Evolutionary conservation across 2,113 vertebrate species (phyloP).

Genomic region (Stegostoma tigrinum): DNA sequence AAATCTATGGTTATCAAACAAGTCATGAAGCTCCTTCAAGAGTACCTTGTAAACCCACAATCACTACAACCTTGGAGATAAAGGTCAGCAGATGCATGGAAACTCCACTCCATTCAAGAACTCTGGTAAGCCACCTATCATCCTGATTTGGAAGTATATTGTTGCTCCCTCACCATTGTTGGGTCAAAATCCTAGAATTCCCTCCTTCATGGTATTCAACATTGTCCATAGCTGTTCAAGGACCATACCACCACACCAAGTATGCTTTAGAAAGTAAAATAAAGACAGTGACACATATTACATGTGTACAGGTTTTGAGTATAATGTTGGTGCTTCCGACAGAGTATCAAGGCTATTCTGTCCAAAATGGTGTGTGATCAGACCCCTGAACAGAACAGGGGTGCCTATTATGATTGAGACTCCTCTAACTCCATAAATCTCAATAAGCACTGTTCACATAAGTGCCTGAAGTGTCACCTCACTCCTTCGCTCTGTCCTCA

Average conservation of each 20-base stretch:
- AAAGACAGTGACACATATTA: neutral
- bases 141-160: too few relatives aligned
- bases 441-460: neutral
- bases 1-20: too few relatives aligned
- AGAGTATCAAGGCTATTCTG: neutral
- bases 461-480: neutral
- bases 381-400: neutral
- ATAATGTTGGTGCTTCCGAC: neutral
- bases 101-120: too few relatives aligned
- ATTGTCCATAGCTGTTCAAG: too few relatives aligned
- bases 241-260: neutral
- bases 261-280: neutral
- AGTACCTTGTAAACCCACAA: too few relatives aligned
- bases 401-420: neutral
- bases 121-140: too few relatives aligned
- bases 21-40: too few relatives aligned
- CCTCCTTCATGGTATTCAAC: too few relatives aligned
- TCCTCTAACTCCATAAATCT: neutral
- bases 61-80: too few relatives aligned
- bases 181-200: too few relatives aligned
- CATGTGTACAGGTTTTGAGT: neutral
- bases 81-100: too few relatives aligned
- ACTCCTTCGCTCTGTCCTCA: neutral
- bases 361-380: neutral
- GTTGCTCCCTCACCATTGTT: too few relatives aligned